Conservation (phyloP, 92 coral and sea anemone genomes). For the Micromussa lordhowensis region DNA sequence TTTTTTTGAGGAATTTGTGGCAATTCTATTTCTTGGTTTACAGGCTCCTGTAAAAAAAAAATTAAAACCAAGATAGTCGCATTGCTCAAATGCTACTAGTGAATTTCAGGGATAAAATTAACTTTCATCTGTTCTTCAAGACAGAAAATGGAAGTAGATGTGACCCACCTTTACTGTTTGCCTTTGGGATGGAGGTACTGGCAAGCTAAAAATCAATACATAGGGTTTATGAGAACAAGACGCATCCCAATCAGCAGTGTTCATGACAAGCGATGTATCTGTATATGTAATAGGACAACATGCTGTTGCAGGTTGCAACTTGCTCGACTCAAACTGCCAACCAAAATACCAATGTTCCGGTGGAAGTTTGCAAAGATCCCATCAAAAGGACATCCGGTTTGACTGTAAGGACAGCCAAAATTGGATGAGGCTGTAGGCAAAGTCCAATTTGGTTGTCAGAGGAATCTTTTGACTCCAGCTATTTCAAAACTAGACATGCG, state of each 20-base stretch:
- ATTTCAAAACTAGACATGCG: too few relatives aligned
- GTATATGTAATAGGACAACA: too few relatives aligned
- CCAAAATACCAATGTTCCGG: too few relatives aligned
- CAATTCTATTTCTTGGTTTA: neutral
- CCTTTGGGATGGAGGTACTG: conserved; percentile 8
- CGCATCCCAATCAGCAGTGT: neutral
- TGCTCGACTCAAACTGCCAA: too few relatives aligned
- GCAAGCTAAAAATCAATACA: conserved; percentile 5
- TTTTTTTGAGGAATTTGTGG: conserved; percentile 38
- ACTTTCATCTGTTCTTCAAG: neutral
- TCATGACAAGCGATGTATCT: too few relatives aligned
- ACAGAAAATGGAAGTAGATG: neutral
- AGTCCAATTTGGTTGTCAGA: too few relatives aligned
- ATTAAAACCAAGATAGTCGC: neutral
- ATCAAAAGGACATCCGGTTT: too few relatives aligned
- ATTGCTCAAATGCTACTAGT: neutral
- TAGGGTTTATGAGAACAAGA: neutral
- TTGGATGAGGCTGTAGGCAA: too few relatives aligned
- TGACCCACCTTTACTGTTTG: conserved; percentile 8
- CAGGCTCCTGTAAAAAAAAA: conserved; percentile 1
- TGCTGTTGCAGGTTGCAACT: too few relatives aligned
- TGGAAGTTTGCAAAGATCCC: too few relatives aligned
- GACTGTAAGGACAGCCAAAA: too few relatives aligned
- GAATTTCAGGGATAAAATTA: neutral
- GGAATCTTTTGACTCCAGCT: too few relatives aligned